These are phyloP conservation scores for Varroa destructor DNA, from an alignment of 1,140 invertebrate genomes.

Conservation along the genomic window DNA sequence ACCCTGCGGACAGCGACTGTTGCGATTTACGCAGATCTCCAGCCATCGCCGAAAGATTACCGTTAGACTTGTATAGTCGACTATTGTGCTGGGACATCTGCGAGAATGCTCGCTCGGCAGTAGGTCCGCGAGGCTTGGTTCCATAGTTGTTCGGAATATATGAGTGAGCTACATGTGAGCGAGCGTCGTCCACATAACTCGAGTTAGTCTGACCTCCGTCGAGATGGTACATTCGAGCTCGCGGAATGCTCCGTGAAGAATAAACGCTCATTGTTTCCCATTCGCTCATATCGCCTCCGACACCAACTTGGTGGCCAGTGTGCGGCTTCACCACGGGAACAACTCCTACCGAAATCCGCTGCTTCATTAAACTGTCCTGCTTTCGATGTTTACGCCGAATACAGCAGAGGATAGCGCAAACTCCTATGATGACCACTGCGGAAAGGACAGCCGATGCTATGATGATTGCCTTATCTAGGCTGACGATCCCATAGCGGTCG, in stretches of 20 bases:
- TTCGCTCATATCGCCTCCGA: conserved; percentile 44
- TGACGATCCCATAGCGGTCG: conserved; percentile 43
- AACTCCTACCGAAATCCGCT: conserved; percentile 14
- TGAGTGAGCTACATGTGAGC: conserved; percentile 33
- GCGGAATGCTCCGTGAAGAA: conserved; percentile 71
- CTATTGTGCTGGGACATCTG: conserved; percentile 27
- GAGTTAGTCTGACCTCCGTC: conserved; percentile 30
- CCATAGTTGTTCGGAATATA: conserved; percentile 30
- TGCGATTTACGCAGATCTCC: conserved; percentile 60
- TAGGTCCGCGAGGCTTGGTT: conserved; percentile 15
- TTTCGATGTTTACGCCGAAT: conserved; percentile 52
- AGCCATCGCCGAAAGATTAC: conserved; percentile 16
- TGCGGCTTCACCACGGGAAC: conserved; percentile 22
- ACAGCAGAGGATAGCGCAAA: conserved; percentile 68
- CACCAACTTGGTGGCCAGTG: conserved; percentile 28
- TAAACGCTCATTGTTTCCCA: conserved; percentile 87
- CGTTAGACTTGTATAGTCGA: conserved; percentile 28
- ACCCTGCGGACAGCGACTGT: conserved; percentile 60
- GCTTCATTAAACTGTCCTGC: conserved; percentile 30
- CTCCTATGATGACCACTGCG: conserved; percentile 70
- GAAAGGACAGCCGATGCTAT: conserved; percentile 78
- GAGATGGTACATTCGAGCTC: conserved; percentile 54
- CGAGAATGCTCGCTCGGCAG: conserved; percentile 18
- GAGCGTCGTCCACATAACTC: conserved; percentile 31
- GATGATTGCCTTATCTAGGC: conserved; percentile 87